These are phyloP conservation scores for Ophion slaviceki DNA, from an alignment of 2,888 invertebrate species.

Conservation along the genomic window DNA sequence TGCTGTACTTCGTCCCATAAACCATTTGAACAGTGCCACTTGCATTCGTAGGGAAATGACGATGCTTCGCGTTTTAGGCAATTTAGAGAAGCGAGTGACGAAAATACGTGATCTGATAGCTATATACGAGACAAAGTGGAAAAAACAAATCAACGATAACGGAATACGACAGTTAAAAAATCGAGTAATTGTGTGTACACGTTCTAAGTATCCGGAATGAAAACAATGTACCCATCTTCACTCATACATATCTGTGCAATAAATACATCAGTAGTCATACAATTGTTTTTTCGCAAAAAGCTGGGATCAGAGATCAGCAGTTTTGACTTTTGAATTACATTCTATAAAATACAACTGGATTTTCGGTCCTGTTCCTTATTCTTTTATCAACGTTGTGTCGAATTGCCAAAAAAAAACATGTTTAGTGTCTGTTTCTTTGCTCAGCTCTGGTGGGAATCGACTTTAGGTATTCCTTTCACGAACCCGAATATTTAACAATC, in stretches of 20 bases:
- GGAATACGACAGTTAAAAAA: conserved; percentile 66
- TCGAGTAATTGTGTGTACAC: conserved; percentile 63
- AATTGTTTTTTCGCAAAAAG: background rate
- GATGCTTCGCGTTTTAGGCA: conserved; percentile 58
- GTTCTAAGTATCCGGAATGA: conserved; percentile 68
- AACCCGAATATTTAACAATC: no score
- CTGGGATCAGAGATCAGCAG: background rate
- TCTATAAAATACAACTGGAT: background rate
- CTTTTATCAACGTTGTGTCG: background rate
- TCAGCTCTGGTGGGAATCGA: background rate
- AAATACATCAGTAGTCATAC: conserved; percentile 73
- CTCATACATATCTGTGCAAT: conserved; percentile 81
- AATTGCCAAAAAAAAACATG: background rate
- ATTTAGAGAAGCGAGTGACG: conserved; percentile 61
- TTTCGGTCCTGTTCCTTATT: background rate
- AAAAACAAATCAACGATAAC: conserved; percentile 2
- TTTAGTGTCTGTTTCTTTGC: background rate
- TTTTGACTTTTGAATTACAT: background rate
- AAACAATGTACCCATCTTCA: conserved; percentile 72
- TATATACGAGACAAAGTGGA: conserved; percentile 3
- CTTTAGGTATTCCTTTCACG: no score
- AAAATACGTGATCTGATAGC: conserved; percentile 11
- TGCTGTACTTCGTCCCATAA: conserved; percentile 3
- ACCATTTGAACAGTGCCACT: conserved; percentile 11
- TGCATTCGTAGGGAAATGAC: conserved; percentile 19